Evolutionary conservation across 2,797 vertebrate species (phyloP).

Genomic region (Tangara arthus): DNA sequence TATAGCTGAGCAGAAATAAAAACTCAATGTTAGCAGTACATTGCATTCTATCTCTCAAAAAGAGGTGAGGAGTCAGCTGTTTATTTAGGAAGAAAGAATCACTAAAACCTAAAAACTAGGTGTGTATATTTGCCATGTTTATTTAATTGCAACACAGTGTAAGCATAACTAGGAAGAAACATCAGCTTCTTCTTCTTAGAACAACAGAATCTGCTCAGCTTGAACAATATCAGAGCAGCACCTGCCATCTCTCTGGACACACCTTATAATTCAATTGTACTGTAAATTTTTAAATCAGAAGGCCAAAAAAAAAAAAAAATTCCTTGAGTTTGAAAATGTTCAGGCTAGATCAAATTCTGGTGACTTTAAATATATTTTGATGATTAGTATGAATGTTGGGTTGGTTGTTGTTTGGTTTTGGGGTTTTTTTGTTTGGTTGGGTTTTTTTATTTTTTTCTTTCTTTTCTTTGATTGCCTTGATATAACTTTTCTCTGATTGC

Average conservation of each 20-base stretch:
- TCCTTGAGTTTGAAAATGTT: not conserved
- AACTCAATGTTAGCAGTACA: conserved; percentile 25
- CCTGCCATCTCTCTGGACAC: not conserved
- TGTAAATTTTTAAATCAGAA: conserved; percentile 55
- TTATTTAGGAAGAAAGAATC: not conserved
- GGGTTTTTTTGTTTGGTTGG: not conserved
- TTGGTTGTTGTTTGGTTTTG: not conserved
- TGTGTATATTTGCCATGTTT: not conserved
- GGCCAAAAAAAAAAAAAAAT: conserved; percentile 18
- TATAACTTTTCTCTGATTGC: not conserved
- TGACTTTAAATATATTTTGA: not conserved
- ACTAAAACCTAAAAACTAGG: not conserved
- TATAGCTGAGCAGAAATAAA: conserved; percentile 57
- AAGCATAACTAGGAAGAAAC: not conserved
- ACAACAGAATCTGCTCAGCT: conserved; percentile 13
- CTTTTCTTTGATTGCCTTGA: not conserved
- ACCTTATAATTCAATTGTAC: conserved; percentile 52
- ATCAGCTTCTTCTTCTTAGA: not conserved
- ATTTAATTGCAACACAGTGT: not conserved
- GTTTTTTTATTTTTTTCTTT: not conserved
- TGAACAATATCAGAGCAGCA: not conserved
- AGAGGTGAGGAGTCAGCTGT: conserved; percentile 23
- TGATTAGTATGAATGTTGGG: not conserved
- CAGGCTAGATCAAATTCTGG: not conserved
- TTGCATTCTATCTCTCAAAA: conserved; percentile 49